Evolutionary conservation across 1,140 invertebrate genomes (phyloP), one percentile per base, ranked within the genome.

Genomic region (Drosophila leontia): DNA sequence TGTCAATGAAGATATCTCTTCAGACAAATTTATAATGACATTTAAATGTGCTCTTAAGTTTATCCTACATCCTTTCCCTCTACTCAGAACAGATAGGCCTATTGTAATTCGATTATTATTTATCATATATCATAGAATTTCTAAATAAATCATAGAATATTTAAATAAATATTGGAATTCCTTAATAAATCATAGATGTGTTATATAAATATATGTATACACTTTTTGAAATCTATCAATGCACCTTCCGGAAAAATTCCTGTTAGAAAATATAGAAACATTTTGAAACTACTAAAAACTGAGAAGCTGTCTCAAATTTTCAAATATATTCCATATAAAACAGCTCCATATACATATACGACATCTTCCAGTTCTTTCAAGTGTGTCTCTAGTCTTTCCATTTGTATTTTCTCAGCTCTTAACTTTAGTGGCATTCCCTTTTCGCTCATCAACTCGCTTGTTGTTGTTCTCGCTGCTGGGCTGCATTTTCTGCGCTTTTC

Each of bases 401-500:
- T 47, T 47, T 45, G 26, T 29, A 45, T 45, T 63, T 19, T 35
- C 51, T 45, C 70, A 34, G 41, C 70, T 23, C 34, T 45, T 37
- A 67, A 67, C 64, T 67, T 63, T 23, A 39, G 64, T 67, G 44
- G 59, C 58, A 63, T 63, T 81, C 78, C 64, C 78, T 61, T 76
- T 62, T 55, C 71, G 78, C 78, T 81, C 78, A 81, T 81, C 78
- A 81, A 75, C 63, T 75, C 45, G 62, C 47, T 79, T 65, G 44
- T 60, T 78, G 75, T 55, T 75, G 34, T 26, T 58, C 45, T 4
- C 11, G n/a, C 48, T 64, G 60, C 26, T 45, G 59, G 57, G 48
- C 34, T 76, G 79, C 62, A 72, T 69, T 58, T 82, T 72, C 79
- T 82, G 74, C 79, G 74, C 74, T 82, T 77, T 82, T 78, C 72